These are phyloP conservation scores for Scelioninae gen. 2 DNA, from an alignment of 2,888 invertebrate species.

Conservation along the genomic window DNA sequence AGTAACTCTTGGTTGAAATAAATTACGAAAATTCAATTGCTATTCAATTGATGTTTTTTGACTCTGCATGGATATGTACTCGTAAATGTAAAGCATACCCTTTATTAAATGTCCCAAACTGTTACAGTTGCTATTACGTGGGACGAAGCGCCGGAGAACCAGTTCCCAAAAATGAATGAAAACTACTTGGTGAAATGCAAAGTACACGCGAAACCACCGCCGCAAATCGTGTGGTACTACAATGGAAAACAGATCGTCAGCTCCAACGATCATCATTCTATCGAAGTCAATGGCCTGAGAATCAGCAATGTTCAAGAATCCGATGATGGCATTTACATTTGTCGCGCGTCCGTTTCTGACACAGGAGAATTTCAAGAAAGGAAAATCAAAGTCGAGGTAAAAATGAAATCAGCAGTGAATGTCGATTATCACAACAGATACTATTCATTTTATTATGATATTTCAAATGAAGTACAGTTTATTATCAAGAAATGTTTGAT, in stretches of 20 bases:
- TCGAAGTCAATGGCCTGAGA: conserved; percentile 84
- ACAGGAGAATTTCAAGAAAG: conserved; percentile 86
- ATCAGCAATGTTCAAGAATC: conserved; percentile 87
- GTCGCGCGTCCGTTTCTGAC: conserved; percentile 86
- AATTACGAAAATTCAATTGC: no score
- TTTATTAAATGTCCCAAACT: background rate
- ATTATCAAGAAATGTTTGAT: no score
- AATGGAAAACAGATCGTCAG: conserved; percentile 83
- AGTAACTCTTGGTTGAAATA: no score
- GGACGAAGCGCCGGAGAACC: conserved; percentile 89
- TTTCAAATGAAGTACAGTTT: no score
- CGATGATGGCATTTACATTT: conserved; percentile 91
- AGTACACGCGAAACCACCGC: conserved; percentile 89
- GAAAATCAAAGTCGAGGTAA: conserved; percentile 87
- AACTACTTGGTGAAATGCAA: conserved; percentile 88
- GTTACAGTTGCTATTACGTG: conserved; percentile 87
- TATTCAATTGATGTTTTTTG: no score
- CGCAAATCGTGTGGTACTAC: conserved; percentile 90
- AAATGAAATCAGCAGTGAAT: no score
- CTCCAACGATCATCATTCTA: conserved; percentile 82
- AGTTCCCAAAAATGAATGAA: conserved; percentile 86
- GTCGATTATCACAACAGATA: no score
- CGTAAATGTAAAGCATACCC: no score
- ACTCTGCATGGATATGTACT: no score
- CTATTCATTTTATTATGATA: no score